A percentile compares a stretch with the other conserved stretches of the same genome.
Conservation (phyloP, 2,113 vertebrate species). For the Telmatochromis brachygnathus region DNA sequence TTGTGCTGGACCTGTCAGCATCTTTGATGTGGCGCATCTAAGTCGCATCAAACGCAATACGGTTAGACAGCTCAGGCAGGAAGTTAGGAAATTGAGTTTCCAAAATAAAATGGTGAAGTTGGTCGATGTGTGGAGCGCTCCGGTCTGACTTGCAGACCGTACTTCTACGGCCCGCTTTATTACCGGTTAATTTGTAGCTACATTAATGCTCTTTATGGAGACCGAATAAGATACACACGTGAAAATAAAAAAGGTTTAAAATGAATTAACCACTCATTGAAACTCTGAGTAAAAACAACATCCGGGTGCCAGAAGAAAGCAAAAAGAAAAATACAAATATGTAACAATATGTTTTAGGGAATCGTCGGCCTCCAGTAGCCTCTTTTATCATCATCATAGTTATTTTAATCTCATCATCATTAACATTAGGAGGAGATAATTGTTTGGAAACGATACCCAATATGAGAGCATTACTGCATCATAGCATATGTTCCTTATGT, state of each 20-base stretch:
- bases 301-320: rapidly evolving
- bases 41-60: background rate
- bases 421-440: background rate
- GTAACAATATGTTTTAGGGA: background rate
- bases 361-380: background rate
- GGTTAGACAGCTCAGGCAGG: background rate
- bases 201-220: background rate
- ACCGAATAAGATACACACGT: background rate
- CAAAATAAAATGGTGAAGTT: constrained; percentile 26
- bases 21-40: constrained; percentile 58
- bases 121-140: background rate
- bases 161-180: rapidly evolving
- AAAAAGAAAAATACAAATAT: background rate
- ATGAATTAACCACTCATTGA: background rate
- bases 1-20: constrained; percentile 37
- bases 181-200: background rate
- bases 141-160: background rate
- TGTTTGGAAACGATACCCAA: background rate
- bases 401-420: background rate
- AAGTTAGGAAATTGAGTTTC: background rate
- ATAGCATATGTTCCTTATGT: background rate
- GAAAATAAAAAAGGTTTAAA: background rate
- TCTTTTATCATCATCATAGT: background rate
- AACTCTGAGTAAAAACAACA: background rate
- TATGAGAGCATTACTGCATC: background rate